phyloP scores from a whole-genome alignment of 2,888 invertebrate genomes.

The Smittia aterrima region DNA sequence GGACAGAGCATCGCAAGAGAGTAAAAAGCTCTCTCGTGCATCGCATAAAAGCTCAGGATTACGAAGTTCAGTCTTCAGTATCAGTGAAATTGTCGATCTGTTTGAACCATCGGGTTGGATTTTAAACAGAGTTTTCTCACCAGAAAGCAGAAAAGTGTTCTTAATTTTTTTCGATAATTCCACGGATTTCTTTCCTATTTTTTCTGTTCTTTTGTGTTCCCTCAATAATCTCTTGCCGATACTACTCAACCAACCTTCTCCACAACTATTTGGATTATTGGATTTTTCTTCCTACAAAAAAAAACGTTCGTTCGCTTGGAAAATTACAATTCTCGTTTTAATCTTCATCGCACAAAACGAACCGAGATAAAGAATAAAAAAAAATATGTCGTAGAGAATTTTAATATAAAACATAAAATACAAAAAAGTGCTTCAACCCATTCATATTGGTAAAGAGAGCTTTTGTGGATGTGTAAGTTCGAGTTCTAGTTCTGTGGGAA shows the following conservation, averaged over 20 bases:
- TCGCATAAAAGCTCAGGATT: conserved; percentile 29
- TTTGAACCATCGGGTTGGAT: conserved; percentile 8
- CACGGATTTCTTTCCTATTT: neutral
- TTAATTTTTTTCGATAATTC: neutral
- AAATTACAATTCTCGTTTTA: neutral
- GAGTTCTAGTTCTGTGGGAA: too few species aligned
- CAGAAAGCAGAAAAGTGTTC: neutral
- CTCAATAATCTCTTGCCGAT: conserved; percentile 1
- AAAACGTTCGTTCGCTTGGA: neutral
- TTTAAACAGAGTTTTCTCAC: neutral
- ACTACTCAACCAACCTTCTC: neutral
- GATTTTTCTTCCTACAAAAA: neutral
- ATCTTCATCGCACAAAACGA: neutral
- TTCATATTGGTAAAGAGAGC: neutral
- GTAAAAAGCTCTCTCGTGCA: neutral
- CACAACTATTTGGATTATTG: neutral
- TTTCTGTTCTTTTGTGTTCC: neutral
- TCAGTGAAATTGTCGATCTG: conserved; percentile 34
- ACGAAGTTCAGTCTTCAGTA: conserved; percentile 22
- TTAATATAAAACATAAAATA: neutral
- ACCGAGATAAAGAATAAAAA: neutral
- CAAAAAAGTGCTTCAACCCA: neutral
- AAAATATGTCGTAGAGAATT: neutral
- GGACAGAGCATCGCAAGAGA: neutral
- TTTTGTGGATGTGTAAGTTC: conserved; percentile 10